Base-by-base conservation (phyloP, 53 echinoderm and acorn worm species). In the Glandiceps talaboti region DNA sequence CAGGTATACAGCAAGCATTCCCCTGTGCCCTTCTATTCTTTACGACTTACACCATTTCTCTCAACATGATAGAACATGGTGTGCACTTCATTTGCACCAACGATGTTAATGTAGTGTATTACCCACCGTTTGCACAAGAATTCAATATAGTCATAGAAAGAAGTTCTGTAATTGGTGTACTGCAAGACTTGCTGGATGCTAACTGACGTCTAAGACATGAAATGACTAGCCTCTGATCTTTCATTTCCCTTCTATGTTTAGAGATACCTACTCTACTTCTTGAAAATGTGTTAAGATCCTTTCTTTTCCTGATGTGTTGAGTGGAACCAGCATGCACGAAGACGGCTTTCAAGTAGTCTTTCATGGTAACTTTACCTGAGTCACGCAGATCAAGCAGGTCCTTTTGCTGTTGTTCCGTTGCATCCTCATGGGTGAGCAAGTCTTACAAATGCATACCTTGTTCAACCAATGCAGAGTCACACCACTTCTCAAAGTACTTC, bases 241-340 rank as follows among this genome's bases (percentile, higher is more conserved):
- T 76, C 1, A 81, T 25, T 30, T 86, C 81, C 28, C 80, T 81
- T 0, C 31, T 28, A n/a, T 86, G 74, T 77, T 86, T 86, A 27
- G 45, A 31, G 26, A 74, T 20, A 29, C 32, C 33, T 31, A 32
- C 80, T 1, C 27, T 33, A 6, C 33, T 81, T 14, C 20, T 32
- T 1, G 72, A 73, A 73, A 86, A 86, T 0, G 86, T 86, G 0
- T 30, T 74, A 1, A 86, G 1, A 30, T 86, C 77, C 73, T 76
- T 81, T 29, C 27, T 76, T 27, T 76, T 45, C 14, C 81, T n/a
- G 75, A 33, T 26, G 0, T 33, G 81, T 30, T 26, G 1, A 31
- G 33, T 73, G 25, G 72, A 27, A 80, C 76, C 28, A 76, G 30
- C 45, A 33, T 28, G 29, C 0, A 85, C 64, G 1, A 81, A 29